Base-by-base conservation (phyloP, 1,140 invertebrate species). In the Dendroctonus valens region DNA sequence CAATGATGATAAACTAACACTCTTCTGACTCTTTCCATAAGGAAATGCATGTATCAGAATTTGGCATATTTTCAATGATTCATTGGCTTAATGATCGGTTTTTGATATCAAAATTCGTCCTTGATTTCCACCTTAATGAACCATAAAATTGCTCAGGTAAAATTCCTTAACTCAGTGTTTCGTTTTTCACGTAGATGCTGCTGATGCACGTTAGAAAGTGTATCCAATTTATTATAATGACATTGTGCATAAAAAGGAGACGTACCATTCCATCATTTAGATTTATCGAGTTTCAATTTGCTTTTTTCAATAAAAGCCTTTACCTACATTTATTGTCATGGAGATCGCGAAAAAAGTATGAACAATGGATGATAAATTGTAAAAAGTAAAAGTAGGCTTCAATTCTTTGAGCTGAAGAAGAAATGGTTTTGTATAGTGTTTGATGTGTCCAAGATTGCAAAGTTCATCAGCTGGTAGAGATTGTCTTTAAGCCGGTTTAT, bases 141-240 rank as follows among this genome's bases (percentile, higher is more conserved):
- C 12, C 8, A 37, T 57, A 7, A 40, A 57, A 57, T 57, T 57
- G 26, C 11, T 12, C 8, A 26, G 5, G 26, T n/a, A 57, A 39
- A 57, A 57, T 57, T 41, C 37, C 5, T 41, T n/a, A 39, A 5
- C 41, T 41, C 11, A 41, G n/a, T 26, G 1, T 26, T 26, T 26
- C 26, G 26, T 26, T 26, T 26, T 40, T 57, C 12, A n/a, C 5
- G n/a, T 8, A 57, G 53, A 9, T 57, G 8, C 26, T 50, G 38
- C 26, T 41, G 6, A 46, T 12, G 26, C 40, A 9, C 9, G 26
- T 41, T 61, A 51, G 59, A 61, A 61, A 61, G 59, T 61, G 48
- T 61, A 61, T 51, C 59, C 51, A 61, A 61, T 61, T 61, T 39
- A 41, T 37, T 41, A n/a, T 61, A 61, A 61, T 51, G 12, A 40